Evolutionary conservation across 2,113 vertebrate genomes (phyloP).

Genomic region (Bubo bubo): DNA sequence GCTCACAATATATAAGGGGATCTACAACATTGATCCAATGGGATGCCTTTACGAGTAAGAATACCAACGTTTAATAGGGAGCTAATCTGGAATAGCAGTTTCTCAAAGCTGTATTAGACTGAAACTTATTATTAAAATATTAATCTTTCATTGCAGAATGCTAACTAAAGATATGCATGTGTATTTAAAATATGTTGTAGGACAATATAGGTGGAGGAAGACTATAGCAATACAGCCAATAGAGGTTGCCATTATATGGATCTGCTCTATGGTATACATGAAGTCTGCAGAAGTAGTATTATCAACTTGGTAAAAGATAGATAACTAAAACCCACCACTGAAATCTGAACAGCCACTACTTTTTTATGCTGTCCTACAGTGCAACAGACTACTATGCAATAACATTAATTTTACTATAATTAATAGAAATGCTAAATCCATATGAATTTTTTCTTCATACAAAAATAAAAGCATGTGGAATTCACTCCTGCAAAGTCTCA

Average conservation of each 20-base stretch:
- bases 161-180: neutral
- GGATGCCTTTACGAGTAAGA: neutral
- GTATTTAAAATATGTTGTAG: neutral
- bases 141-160: neutral
- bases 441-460: neutral
- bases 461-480: neutral
- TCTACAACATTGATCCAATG: neutral
- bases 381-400: neutral
- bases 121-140: neutral
- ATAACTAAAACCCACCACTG: neutral
- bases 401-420: neutral
- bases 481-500: neutral
- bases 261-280: neutral
- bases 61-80: neutral
- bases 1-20: neutral
- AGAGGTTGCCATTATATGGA: neutral
- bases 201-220: neutral
- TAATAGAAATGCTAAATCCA: neutral
- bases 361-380: neutral
- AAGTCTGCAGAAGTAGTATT: neutral
- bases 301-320: neutral
- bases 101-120: neutral
- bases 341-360: neutral
- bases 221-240: neutral
- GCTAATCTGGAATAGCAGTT: neutral